Conservation (phyloP, 2,113 vertebrate genomes). For the Sula dactylatra region DNA sequence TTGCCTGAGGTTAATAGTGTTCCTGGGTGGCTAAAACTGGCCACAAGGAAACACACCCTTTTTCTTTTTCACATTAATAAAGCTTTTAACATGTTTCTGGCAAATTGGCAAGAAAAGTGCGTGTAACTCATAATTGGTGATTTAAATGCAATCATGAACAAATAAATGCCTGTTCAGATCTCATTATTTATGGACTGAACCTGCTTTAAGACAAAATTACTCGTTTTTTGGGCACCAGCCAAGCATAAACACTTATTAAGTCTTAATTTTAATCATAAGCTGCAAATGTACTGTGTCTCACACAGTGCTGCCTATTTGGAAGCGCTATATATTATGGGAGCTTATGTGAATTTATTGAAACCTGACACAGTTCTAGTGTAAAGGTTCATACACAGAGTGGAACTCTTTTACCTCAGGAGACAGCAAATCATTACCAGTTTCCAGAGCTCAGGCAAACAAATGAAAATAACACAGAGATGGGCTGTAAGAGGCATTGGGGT, state of each 20-base stretch:
- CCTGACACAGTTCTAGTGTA: background rate
- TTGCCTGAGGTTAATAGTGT: slow-evolving; percentile 77
- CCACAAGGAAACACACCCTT: slow-evolving; percentile 75
- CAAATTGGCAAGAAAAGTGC: slow-evolving; percentile 73
- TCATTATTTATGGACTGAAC: slow-evolving; percentile 78
- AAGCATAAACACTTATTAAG: slow-evolving; percentile 69
- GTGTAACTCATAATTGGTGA: slow-evolving; percentile 78
- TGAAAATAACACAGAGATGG: background rate
- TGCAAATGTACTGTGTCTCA: slow-evolving; percentile 52
- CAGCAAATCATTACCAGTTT: background rate
- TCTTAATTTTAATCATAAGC: slow-evolving; percentile 65
- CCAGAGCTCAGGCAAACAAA: background rate
- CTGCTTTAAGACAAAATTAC: slow-evolving; percentile 73
- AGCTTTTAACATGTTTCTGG: slow-evolving; percentile 77
- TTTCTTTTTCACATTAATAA: slow-evolving; percentile 73
- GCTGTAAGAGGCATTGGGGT: background rate
- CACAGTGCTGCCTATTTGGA: slow-evolving; percentile 58
- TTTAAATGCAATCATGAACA: slow-evolving; percentile 80
- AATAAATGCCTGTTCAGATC: slow-evolving; percentile 79
- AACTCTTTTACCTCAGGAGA: background rate
- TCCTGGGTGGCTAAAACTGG: slow-evolving; percentile 78
- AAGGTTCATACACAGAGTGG: background rate
- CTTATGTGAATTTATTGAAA: slow-evolving; percentile 12
- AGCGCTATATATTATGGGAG: slow-evolving; percentile 31
- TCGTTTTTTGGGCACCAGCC: slow-evolving; percentile 73